Base-by-base conservation (phyloP, 2,113 vertebrate genomes). In the Steatornis caripensis region DNA sequence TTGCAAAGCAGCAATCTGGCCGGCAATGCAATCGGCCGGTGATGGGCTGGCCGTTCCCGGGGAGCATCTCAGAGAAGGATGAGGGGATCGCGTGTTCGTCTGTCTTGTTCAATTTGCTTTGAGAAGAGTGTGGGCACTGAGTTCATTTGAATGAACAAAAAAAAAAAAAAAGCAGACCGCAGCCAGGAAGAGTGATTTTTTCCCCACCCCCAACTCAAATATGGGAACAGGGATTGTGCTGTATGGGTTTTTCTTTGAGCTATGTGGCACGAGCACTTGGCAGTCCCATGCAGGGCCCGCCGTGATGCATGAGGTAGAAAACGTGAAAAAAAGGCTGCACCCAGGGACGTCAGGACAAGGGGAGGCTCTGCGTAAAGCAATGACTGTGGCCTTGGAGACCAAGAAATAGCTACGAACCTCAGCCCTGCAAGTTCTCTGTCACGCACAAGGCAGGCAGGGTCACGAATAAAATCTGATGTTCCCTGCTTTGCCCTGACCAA, bases 51-150 rank as follows among this genome's bases (percentile, higher is more conserved):
- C 36, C 0, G 18, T 39, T 80, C 15, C 32, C 3, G 1, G 12
- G 34, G 66, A 37, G 22, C 8, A 0, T 39, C 74, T 36, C 2
- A 3, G 36, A 46, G 24, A 19, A 61, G 70, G 43, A 2, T 6
- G 41, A 48, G 68, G 15, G 45, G 37, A 9, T 23, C 10, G 1
- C 11, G 0, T 43, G 48, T 34, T 22, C 54, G 8, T 66, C 49
- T 23, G 13, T 62, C 83, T n/a, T n/a, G 5, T 23, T 64, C 5
- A 0, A 3, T 43, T 58, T 58, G 46, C 43, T 80, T 36, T 0
- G 0, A 57, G 53, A 76, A 29, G 39, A 83, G 18, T 18, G 39
- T 55, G 45, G 83, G 37, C 1, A 3, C 45, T 9, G 20, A 43
- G 26, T 4, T 64, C 12, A 2, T 26, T 19, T 34, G 37, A 22